Evolutionary conservation across 2,113 vertebrate species (phyloP).

Genomic region (Gymnarchus niloticus): DNA sequence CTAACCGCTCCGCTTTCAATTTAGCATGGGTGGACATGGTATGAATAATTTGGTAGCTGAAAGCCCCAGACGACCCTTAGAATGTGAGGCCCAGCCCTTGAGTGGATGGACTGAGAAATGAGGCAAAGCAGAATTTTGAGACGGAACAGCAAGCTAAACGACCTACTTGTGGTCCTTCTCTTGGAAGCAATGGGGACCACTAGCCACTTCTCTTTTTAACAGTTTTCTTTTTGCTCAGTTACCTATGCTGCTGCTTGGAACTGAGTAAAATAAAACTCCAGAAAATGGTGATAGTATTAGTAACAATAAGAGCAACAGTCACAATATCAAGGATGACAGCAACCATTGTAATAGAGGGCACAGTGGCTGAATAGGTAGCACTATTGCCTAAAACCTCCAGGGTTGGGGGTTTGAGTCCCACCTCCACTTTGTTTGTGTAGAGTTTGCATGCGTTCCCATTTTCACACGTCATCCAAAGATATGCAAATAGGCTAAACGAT

Average conservation of each 20-base stretch:
- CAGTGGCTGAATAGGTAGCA: too few relatives aligned
- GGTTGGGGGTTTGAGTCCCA: too few relatives aligned
- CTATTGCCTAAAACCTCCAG: too few relatives aligned
- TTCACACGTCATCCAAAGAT: too few relatives aligned
- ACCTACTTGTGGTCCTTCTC: slow-evolving; percentile 14
- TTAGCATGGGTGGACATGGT: slow-evolving; percentile 54
- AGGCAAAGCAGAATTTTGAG: background rate
- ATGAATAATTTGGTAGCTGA: slow-evolving; percentile 47
- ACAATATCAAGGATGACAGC: too few relatives aligned
- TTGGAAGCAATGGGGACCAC: background rate
- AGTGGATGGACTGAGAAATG: slow-evolving; percentile 16
- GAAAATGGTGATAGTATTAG: too few relatives aligned
- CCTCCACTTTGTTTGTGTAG: too few relatives aligned
- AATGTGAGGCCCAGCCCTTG: slow-evolving; percentile 2
- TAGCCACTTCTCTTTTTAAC: background rate
- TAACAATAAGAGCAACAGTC: too few relatives aligned
- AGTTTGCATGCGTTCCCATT: too few relatives aligned
- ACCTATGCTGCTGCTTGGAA: background rate
- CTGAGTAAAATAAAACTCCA: background rate
- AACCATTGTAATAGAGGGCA: too few relatives aligned
- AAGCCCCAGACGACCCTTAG: slow-evolving; percentile 24
- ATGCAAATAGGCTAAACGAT: too few relatives aligned
- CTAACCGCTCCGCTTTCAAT: slow-evolving; percentile 53
- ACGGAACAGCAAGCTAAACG: too few relatives aligned
- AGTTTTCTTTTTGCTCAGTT: background rate